Conservation (phyloP, 2,113 vertebrate species). For the Catharus fuscescens region DNA sequence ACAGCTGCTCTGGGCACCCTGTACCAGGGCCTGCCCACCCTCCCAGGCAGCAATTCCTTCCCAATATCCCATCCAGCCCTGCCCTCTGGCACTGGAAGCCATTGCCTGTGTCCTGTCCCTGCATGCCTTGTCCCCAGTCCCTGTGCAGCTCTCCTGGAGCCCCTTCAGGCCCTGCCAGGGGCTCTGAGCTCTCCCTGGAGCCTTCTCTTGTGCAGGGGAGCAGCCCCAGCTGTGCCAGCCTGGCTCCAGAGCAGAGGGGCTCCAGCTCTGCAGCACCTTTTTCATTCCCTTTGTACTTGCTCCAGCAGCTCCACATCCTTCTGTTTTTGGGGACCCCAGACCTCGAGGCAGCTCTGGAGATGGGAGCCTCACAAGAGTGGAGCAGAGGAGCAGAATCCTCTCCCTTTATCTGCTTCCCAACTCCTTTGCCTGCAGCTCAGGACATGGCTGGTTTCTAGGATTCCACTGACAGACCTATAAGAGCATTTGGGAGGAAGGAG, state of each 20-base stretch:
- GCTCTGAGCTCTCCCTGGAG: not conserved
- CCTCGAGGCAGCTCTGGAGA: not conserved
- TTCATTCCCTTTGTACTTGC: accelerated
- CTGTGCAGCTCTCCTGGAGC: not conserved
- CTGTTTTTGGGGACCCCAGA: accelerated
- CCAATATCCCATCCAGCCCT: accelerated
- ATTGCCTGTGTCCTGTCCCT: not conserved
- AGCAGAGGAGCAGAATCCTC: not conserved
- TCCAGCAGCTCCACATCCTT: not conserved
- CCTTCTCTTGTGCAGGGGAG: not conserved
- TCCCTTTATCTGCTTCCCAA: not conserved
- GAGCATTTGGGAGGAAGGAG: not conserved
- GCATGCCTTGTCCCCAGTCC: not conserved
- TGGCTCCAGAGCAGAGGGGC: not conserved
- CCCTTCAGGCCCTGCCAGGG: not conserved
- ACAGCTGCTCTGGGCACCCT: too few species aligned
- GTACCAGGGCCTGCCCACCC: too few species aligned
- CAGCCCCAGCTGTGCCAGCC: not conserved
- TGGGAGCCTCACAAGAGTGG: accelerated
- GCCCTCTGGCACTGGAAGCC: too few species aligned
- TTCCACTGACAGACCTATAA: not conserved
- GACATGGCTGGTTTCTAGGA: not conserved
- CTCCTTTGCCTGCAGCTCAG: not conserved
- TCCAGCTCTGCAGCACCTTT: not conserved
- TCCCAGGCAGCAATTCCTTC: not conserved